A percentile compares a stretch with the other conserved stretches of the same genome.
These are phyloP conservation scores for Pelobates fuscus DNA, from an alignment of 2,113 vertebrate genomes.

Conservation along the genomic window DNA sequence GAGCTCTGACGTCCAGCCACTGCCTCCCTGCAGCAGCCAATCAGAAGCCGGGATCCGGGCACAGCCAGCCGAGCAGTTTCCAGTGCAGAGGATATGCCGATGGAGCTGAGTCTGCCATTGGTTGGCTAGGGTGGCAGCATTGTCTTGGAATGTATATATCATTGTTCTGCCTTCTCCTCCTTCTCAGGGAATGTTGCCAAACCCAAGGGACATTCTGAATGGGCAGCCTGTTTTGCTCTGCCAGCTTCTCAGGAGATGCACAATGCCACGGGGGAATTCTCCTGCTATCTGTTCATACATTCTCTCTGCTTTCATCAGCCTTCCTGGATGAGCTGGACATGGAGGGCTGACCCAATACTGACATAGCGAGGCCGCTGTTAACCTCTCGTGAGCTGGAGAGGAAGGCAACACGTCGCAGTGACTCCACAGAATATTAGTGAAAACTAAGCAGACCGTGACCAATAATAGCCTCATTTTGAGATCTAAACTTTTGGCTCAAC, in stretches of 20 bases:
- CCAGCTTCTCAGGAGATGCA: conserved; percentile 15
- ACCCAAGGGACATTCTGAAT: not conserved
- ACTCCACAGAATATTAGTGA: not conserved
- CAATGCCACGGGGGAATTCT: conserved; percentile 3
- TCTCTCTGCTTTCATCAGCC: not conserved
- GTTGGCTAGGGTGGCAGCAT: not conserved
- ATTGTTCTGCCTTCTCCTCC: conserved; percentile 35
- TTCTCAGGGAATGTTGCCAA: conserved; percentile 23
- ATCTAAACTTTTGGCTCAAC: no score
- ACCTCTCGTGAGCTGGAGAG: not conserved
- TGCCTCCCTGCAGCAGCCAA: conserved; percentile 29
- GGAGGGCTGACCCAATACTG: not conserved
- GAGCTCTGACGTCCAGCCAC: conserved; percentile 13
- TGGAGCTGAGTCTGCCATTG: conserved; percentile 12
- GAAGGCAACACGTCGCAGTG: not conserved
- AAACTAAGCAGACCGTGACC: no score
- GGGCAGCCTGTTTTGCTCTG: conserved; percentile 21
- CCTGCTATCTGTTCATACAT: not conserved
- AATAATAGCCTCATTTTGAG: no score
- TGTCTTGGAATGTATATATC: conserved; percentile 38
- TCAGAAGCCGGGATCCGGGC: not conserved
- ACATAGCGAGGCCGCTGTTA: not conserved
- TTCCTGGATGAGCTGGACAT: not conserved
- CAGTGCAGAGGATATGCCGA: conserved; percentile 18
- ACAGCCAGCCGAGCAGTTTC: conserved; percentile 8